phyloP scores from a whole-genome alignment of 2,888 invertebrate genomes.

The Lottia gigantea region DNA sequence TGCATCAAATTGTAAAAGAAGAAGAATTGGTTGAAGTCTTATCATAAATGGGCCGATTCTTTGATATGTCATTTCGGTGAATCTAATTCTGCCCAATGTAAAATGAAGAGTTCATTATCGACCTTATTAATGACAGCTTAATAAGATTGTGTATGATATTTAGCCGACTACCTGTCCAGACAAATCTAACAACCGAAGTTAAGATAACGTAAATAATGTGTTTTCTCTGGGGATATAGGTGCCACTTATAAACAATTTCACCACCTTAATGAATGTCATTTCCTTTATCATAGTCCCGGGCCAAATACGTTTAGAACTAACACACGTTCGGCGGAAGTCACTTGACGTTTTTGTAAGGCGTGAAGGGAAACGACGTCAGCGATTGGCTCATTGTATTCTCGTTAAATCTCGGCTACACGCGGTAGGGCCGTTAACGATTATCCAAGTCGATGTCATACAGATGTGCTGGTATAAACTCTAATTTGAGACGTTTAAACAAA shows the following conservation, averaged over 20 bases:
- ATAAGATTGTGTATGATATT: too few species aligned
- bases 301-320: neutral
- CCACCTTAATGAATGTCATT: neutral
- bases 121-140: too few species aligned
- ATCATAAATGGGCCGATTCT: too few species aligned
- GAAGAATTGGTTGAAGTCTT: too few species aligned
- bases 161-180: neutral
- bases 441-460: slow-evolving; percentile 15
- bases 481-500: slow-evolving; percentile 33
- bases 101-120: too few species aligned
- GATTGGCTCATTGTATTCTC: slow-evolving; percentile 19
- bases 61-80: too few species aligned
- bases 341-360: slow-evolving; percentile 12
- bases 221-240: neutral
- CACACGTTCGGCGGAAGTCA: neutral
- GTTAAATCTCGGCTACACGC: slow-evolving; percentile 14
- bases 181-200: slow-evolving; percentile 1
- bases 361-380: slow-evolving; percentile 13
- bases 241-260: neutral
- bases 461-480: slow-evolving; percentile 18
- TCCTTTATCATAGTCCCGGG: neutral
- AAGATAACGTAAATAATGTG: neutral
- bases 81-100: too few species aligned
- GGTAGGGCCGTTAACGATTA: slow-evolving; percentile 16
- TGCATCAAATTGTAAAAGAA: too few species aligned